Evolutionary conservation across 2,113 vertebrate genomes (phyloP).

Genomic region (Thamnophis sirtalis): DNA sequence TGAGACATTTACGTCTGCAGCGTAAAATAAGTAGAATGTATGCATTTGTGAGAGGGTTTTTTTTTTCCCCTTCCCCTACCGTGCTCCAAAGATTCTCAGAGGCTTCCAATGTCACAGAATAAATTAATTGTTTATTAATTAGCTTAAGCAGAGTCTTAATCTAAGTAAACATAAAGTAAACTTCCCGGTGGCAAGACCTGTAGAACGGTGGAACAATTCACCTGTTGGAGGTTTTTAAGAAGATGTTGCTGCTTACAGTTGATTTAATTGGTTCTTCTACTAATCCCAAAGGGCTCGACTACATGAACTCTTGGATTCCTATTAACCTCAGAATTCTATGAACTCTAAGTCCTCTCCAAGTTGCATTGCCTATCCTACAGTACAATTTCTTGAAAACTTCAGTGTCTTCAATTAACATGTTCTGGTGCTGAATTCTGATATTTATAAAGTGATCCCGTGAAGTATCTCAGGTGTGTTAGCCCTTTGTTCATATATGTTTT

Average conservation of each 20-base stretch:
- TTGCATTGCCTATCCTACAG: background rate
- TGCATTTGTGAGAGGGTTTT: background rate
- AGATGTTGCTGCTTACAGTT: background rate
- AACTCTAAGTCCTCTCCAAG: background rate
- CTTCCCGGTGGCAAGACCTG: background rate
- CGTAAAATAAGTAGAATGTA: background rate
- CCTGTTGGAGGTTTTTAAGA: background rate
- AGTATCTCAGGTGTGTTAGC: background rate
- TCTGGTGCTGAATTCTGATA: background rate
- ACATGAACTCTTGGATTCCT: background rate
- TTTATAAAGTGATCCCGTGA: background rate
- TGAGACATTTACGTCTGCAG: background rate
- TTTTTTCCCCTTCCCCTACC: background rate
- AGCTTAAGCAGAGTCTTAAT: background rate
- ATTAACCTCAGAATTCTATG: background rate
- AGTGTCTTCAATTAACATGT: background rate
- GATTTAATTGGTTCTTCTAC: background rate
- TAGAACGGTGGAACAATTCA: background rate
- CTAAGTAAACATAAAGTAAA: background rate
- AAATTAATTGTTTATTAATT: background rate
- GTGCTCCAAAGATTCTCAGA: background rate
- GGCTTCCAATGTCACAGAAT: background rate
- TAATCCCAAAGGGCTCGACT: background rate
- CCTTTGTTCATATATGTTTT: background rate
- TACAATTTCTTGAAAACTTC: background rate